A percentile compares a stretch with the other conserved stretches of the same genome.
These are phyloP conservation scores for Cantharis nigra DNA, from an alignment of 2,888 invertebrate genomes.

Conservation along the genomic window DNA sequence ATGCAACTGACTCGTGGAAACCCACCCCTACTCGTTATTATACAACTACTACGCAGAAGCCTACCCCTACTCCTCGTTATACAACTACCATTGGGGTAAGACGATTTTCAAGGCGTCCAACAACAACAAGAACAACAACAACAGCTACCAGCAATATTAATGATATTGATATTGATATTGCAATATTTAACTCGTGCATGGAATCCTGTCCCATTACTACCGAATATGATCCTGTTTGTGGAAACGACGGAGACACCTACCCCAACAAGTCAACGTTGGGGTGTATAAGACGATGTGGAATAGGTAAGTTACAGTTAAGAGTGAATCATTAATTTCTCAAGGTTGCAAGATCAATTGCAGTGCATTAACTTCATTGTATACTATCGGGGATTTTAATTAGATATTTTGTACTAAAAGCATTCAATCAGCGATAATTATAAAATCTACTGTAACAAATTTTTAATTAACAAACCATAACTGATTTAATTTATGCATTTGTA, in stretches of 20 bases:
- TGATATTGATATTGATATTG: neutral
- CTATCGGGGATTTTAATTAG: neutral
- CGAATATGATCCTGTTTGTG: constrained; percentile 58
- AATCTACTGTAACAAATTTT: neutral
- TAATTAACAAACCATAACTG: neutral
- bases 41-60: too few species aligned
- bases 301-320: constrained; percentile 48
- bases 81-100: too few species aligned
- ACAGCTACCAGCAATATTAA: neutral
- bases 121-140: neutral
- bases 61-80: too few species aligned
- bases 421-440: neutral
- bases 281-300: constrained; percentile 56
- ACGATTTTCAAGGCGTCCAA: too few species aligned
- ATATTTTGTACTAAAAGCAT: neutral
- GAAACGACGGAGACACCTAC: constrained; percentile 53
- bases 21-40: too few species aligned
- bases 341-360: too few species aligned
- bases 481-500: neutral
- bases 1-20: neutral
- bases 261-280: constrained; percentile 49
- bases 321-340: neutral
- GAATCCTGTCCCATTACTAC: constrained; percentile 49
- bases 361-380: too few species aligned
- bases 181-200: constrained; percentile 31